Evolutionary conservation across 2,797 vertebrate genomes (phyloP).

Genomic region (Pipistrellus pipistrellus): DNA sequence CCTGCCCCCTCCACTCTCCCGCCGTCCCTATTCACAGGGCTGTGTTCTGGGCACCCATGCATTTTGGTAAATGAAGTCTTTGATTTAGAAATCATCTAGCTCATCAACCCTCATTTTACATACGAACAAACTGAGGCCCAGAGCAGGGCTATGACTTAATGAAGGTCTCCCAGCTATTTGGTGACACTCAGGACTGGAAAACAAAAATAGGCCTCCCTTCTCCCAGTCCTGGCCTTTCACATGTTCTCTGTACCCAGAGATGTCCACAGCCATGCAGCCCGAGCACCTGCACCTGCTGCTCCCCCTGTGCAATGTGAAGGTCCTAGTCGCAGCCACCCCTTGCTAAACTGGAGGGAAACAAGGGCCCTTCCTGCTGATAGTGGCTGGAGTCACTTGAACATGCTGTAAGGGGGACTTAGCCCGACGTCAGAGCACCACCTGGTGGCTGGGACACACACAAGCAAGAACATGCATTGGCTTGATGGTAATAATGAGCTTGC

Average conservation of each 20-base stretch:
- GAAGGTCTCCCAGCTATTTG: neutral
- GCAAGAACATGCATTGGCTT: rapidly evolving
- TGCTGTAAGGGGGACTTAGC: neutral
- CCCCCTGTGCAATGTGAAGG: neutral
- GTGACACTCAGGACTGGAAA: neutral
- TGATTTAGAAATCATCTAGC: neutral
- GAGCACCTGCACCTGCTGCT: neutral
- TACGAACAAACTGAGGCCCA: neutral
- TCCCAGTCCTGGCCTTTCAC: neutral
- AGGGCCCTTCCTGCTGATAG: neutral
- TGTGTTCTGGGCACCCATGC: rapidly evolving
- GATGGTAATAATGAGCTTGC: neutral
- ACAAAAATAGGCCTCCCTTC: neutral
- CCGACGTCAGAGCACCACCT: constrained; percentile 69
- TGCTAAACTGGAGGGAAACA: neutral
- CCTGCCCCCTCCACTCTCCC: no score
- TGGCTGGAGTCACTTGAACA: neutral
- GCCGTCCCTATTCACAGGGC: neutral
- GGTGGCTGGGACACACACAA: neutral
- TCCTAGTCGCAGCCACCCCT: neutral
- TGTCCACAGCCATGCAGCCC: neutral
- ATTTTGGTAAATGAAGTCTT: neutral
- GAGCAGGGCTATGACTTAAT: neutral
- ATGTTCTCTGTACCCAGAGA: neutral
- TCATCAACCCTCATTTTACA: neutral